These are phyloP conservation scores for Sesia apiformis DNA, from an alignment of 2,888 invertebrate species.

Conservation along the genomic window DNA sequence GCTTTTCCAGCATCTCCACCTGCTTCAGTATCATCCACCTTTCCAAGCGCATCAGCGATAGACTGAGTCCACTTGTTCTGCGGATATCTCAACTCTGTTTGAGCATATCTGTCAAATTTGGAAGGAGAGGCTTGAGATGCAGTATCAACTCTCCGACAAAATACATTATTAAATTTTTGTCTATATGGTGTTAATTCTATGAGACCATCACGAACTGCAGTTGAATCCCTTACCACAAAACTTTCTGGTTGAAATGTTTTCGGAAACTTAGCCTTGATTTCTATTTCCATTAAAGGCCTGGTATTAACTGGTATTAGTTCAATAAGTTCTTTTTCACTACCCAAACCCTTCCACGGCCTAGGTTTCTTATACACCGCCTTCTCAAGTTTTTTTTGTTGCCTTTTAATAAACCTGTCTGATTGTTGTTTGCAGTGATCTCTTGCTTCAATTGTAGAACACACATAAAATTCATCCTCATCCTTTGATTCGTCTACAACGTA, in stretches of 20 bases:
- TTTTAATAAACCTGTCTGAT: slow-evolving; percentile 67
- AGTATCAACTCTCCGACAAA: slow-evolving; percentile 71
- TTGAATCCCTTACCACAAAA: slow-evolving; percentile 70
- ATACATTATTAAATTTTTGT: slow-evolving; percentile 72
- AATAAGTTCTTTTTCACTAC: slow-evolving; percentile 79
- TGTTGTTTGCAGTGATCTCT: slow-evolving; percentile 69
- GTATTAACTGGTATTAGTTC: slow-evolving; percentile 63
- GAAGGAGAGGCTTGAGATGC: slow-evolving; percentile 74
- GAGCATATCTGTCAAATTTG: slow-evolving; percentile 64
- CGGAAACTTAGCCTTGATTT: slow-evolving; percentile 79
- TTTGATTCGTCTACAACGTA: slow-evolving; percentile 78
- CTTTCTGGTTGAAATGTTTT: slow-evolving; percentile 48
- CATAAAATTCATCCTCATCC: slow-evolving; percentile 79
- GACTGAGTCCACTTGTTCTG: slow-evolving; percentile 82
- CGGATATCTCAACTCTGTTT: slow-evolving; percentile 80
- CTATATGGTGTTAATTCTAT: slow-evolving; percentile 77
- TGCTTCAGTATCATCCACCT: slow-evolving; percentile 26
- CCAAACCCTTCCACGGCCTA: slow-evolving; percentile 74
- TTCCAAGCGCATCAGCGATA: slow-evolving; percentile 47
- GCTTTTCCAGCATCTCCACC: slow-evolving; percentile 36
- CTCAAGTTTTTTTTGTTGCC: slow-evolving; percentile 72
- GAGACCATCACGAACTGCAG: slow-evolving; percentile 79
- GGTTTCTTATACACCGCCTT: slow-evolving; percentile 74
- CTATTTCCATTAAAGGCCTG: slow-evolving; percentile 78
- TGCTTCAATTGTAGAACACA: slow-evolving; percentile 76